Base-by-base conservation (phyloP, 2,113 vertebrate species). In the Chionomys nivalis region DNA sequence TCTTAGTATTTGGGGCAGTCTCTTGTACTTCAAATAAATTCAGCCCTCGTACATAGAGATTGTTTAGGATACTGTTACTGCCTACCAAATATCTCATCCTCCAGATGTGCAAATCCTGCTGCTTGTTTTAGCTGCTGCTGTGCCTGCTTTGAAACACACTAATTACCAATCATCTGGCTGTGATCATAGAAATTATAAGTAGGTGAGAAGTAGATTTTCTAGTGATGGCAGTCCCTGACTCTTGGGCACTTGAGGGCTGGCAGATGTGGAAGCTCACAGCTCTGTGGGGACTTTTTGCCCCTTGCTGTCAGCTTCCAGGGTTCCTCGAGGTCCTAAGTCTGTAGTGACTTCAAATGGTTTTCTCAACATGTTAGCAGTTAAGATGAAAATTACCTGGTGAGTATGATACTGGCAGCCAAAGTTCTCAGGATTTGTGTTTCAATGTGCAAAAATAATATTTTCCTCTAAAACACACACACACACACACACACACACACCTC, bases 401-500 rank as follows among this genome's bases (percentile, higher is more conserved):
- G 61, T 31, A 58, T 70, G 31, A 65, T 55, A 24, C 3, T 7
- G 70, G 72, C 2, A 93, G 23, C 3, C 36, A 96, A 52, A 17
- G 88, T 87, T 78, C 49, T 90, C 11, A 21, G 65, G 68, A 86
- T 17, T 85, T 73, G 33, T 91, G 13, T 23, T 82, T 88, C 87
- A 94, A 61, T 77, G 44, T 5, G 72, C 70, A 83, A 87, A 75
- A 81, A 7, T 58, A 83, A 28, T 90, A 76, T 70, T 94, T 94
- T 49, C 75, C 36, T 55, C 12, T 82, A 82, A 92, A 79, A 91
- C 42, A 76, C 72, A 75, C n/a, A 66, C 70, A n/a, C 72, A 75
- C 42, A 42, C 73, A 63, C 44, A 75, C 7, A 92, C 36, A 68
- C 14, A 65, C 44, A 65, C 26, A 77, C 44, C 23, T 72, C 44